Evolutionary conservation across 2,113 vertebrate genomes (phyloP).

Genomic region (Podarcis muralis): DNA sequence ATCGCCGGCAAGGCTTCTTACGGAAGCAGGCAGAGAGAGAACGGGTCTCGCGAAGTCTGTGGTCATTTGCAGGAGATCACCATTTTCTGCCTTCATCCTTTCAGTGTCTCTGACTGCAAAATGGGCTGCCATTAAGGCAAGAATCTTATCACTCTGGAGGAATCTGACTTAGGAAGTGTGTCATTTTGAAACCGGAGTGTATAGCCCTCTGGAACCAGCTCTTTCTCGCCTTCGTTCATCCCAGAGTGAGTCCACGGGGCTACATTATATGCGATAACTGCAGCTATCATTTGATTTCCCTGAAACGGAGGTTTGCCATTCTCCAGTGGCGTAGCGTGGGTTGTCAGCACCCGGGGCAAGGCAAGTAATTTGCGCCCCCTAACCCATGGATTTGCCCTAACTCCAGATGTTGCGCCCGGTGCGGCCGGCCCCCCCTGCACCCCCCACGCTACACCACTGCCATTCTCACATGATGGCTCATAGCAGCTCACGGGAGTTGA

Average conservation of each 20-base stretch:
- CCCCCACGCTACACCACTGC: no score
- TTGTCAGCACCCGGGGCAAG: no score
- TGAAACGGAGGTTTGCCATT: background rate
- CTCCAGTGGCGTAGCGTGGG: no score
- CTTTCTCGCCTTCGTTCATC: background rate
- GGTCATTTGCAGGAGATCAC: background rate
- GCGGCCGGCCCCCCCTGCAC: no score
- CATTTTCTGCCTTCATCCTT: background rate
- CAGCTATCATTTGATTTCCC: background rate
- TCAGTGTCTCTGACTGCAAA: background rate
- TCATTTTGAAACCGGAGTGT: no score
- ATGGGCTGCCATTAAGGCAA: background rate
- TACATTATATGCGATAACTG: background rate
- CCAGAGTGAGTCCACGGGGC: background rate
- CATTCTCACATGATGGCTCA: background rate
- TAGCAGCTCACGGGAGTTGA: background rate
- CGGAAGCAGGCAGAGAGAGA: conserved; percentile 11
- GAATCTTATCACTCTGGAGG: background rate
- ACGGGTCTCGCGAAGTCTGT: background rate
- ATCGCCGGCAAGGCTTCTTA: conserved; percentile 1
- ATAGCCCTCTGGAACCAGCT: background rate
- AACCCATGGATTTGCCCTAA: no score
- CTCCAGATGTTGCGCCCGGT: no score
- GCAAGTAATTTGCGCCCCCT: no score
- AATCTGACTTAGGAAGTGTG: background rate